phyloP scores from a whole-genome alignment of 92 coral and sea anemone species.

The Siderastrea radians region DNA sequence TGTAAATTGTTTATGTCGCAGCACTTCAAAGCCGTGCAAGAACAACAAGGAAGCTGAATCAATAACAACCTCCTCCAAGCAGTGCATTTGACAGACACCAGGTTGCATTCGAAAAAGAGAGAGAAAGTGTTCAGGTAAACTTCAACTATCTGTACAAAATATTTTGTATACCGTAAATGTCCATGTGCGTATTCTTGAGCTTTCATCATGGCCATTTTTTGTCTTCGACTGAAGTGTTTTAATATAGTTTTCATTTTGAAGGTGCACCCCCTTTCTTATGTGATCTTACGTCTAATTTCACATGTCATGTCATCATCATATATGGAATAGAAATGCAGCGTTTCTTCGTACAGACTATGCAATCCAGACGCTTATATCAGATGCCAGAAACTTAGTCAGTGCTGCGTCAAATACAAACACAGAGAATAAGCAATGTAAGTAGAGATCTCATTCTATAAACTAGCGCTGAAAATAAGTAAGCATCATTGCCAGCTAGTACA shows the following conservation, averaged over 20 bases:
- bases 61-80: slow-evolving; percentile 17
- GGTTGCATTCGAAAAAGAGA: slow-evolving; percentile 20
- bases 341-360: too few relatives aligned
- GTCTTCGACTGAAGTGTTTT: neutral
- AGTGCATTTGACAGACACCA: slow-evolving; percentile 24
- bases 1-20: slow-evolving; percentile 7
- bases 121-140: slow-evolving; percentile 28
- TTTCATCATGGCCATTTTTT: neutral
- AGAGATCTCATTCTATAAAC: too few relatives aligned
- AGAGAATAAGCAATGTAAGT: too few relatives aligned
- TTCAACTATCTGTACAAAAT: neutral
- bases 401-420: too few relatives aligned
- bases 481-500: too few relatives aligned
- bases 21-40: slow-evolving; percentile 24
- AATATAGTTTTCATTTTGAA: neutral
- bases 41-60: slow-evolving; percentile 18
- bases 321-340: too few relatives aligned
- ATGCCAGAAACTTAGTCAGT: too few relatives aligned
- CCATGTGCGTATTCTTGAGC: slow-evolving; percentile 8
- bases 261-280: slow-evolving; percentile 2
- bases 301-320: too few relatives aligned
- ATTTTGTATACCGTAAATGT: neutral
- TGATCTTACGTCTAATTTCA: too few relatives aligned
- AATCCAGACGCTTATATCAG: too few relatives aligned
- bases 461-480: too few relatives aligned